Base-by-base conservation (phyloP, 1,140 invertebrate species). In the Eciton burchellii region DNA sequence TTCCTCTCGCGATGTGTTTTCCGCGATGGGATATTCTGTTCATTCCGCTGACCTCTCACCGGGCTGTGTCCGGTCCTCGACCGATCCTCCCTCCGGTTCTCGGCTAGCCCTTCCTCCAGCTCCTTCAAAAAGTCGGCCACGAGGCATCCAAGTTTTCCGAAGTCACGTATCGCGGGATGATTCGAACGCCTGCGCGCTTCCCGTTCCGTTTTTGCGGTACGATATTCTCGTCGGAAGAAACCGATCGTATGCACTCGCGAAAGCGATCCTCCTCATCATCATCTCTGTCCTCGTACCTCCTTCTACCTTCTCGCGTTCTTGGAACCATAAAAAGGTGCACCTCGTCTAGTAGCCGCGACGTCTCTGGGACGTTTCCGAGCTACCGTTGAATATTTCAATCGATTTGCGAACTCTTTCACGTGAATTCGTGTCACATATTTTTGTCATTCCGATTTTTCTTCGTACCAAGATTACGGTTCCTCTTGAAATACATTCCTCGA, bases 101-200 rank as follows among this genome's bases (percentile, higher is more conserved):
- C 35, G 79, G n/a, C n/a, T n/a, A n/a, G n/a, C n/a, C n/a, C n/a
- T n/a, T n/a, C 83, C 8, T 62, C 60, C 43, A 62, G 11, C 59
- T 68, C 65, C 26, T 35, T 59, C 60, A 21, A 82, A n/a, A 88
- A 88, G 82, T 88, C 82, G 86, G 82, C 72, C 85, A 84, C 63
- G 29, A 43, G 57, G 73, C 65, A 83, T 84, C 66, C 24, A 87
- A 88, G 56, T 88, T 84, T 60, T 72, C 49, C 59, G 54, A 84
- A 86, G 74, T 86, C 54, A 41, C 59, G 65, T 19, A 19, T 56
- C 45, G 60, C 54, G 66, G 45, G 45, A 87, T 71, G 72, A 87
- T 84, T 87, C 71, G 52, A 87, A 82, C 29, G 82, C 41, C 57
- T 21, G 57, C 59, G 35, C 72, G 57, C 82, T 87, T 52, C n/a